phyloP scores from a whole-genome alignment of 2,888 invertebrate species.

The Chesias legatella region DNA sequence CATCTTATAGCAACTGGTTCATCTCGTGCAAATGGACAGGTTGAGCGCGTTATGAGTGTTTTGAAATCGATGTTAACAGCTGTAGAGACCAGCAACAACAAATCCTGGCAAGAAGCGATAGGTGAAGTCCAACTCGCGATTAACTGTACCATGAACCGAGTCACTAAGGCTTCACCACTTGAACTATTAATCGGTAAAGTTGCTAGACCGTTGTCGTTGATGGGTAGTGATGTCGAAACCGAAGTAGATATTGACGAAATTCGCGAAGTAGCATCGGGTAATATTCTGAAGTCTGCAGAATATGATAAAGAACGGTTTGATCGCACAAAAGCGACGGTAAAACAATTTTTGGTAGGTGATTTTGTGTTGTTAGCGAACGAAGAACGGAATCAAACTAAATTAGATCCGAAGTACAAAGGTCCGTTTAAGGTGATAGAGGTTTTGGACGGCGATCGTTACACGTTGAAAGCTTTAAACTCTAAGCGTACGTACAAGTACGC shows the following conservation, averaged over 20 bases:
- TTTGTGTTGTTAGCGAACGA: neutral
- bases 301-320: neutral
- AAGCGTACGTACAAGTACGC: no score
- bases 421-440: no score
- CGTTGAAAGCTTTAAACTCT: no score
- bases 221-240: neutral
- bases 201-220: neutral
- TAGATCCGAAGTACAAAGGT: neutral
- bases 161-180: conserved; percentile 5
- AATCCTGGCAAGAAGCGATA: neutral
- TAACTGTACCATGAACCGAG: conserved; percentile 7
- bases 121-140: neutral
- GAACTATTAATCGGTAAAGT: neutral
- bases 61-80: conserved; percentile 10
- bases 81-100: neutral
- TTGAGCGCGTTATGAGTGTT: conserved; percentile 23
- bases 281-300: no score
- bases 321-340: neutral
- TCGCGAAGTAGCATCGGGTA: neutral
- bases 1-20: conserved; percentile 29
- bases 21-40: conserved; percentile 30
- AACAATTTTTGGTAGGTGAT: neutral
- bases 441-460: no score
- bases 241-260: neutral
- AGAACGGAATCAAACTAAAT: neutral